These are phyloP conservation scores for Drosophila ochracea DNA, from an alignment of 2,888 invertebrate genomes.

Conservation along the genomic window DNA sequence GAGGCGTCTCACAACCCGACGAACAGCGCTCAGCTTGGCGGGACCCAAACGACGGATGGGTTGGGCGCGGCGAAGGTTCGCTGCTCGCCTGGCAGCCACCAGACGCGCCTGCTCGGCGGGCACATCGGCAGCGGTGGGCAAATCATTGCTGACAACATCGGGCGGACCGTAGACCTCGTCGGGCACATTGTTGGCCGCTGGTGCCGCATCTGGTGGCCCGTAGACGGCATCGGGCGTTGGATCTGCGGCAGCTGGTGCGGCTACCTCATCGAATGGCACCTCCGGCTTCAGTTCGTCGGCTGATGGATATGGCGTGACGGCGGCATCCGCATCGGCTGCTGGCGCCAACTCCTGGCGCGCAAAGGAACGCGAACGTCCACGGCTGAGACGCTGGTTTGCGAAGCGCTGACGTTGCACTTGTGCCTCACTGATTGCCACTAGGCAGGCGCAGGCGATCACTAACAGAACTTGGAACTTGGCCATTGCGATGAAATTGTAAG, in stretches of 20 bases:
- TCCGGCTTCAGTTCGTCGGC: slow-evolving; percentile 82
- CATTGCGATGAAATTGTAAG: slow-evolving; percentile 61
- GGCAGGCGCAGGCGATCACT: slow-evolving; percentile 40
- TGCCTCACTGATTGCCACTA: slow-evolving; percentile 58
- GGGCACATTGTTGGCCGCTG: slow-evolving; percentile 70
- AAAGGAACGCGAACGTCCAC: slow-evolving; percentile 67
- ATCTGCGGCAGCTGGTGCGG: slow-evolving; percentile 56
- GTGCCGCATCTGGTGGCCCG: slow-evolving; percentile 73
- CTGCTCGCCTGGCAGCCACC: slow-evolving; percentile 68
- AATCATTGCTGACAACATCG: slow-evolving; percentile 65
- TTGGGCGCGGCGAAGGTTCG: slow-evolving; percentile 63
- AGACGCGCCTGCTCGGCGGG: slow-evolving; percentile 74
- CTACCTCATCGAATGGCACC: slow-evolving; percentile 79
- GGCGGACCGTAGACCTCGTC: slow-evolving; percentile 80
- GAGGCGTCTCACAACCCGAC: slow-evolving; percentile 46
- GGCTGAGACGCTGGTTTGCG: slow-evolving; percentile 62
- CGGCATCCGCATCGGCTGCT: slow-evolving; percentile 60
- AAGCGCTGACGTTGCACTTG: slow-evolving; percentile 61
- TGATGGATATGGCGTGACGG: slow-evolving; percentile 80
- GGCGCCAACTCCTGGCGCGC: slow-evolving; percentile 79
- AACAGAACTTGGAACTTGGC: slow-evolving; percentile 74
- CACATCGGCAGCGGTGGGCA: slow-evolving; percentile 66
- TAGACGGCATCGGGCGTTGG: slow-evolving; percentile 80
- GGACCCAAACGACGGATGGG: slow-evolving; percentile 64
- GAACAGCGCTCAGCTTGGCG: slow-evolving; percentile 62